These are phyloP conservation scores for Alosa alosa DNA, from an alignment of 2,113 vertebrate species.

Conservation along the genomic window DNA sequence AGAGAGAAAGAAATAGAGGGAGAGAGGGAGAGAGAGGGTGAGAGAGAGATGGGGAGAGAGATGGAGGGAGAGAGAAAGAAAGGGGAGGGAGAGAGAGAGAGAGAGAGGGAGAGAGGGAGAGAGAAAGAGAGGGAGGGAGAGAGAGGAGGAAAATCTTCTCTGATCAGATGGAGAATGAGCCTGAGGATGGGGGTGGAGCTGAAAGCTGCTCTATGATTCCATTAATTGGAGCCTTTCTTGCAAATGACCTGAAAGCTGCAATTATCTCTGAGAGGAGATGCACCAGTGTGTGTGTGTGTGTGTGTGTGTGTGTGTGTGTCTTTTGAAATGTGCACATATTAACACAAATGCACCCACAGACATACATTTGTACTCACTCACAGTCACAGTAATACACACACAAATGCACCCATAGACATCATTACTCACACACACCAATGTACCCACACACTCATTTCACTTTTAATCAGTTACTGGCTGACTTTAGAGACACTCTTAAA, in stretches of 20 bases:
- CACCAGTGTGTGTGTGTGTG: background rate
- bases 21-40: background rate
- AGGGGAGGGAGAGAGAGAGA: slow-evolving; percentile 6
- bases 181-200: slow-evolving; percentile 16
- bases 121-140: slow-evolving; percentile 12
- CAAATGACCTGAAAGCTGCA: slow-evolving; percentile 57
- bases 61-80: background rate
- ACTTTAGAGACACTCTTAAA: background rate
- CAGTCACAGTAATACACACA: slow-evolving; percentile 16
- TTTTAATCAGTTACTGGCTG: too few relatives aligned
- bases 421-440: slow-evolving; percentile 12
- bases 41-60: background rate
- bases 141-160: slow-evolving; percentile 20
- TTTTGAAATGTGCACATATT: background rate
- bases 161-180: slow-evolving; percentile 44
- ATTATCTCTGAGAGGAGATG: slow-evolving; percentile 35
- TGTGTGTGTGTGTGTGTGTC: background rate
- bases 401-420: slow-evolving; percentile 23
- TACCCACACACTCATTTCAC: background rate
- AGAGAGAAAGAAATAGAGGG: background rate
- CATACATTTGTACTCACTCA: background rate
- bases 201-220: slow-evolving; percentile 48
- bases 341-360: background rate
- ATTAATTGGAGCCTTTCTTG: slow-evolving; percentile 57
- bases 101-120: slow-evolving; percentile 8